Evolutionary conservation across 1,140 invertebrate genomes (phyloP).

Genomic region (Saxidomus purpurata): DNA sequence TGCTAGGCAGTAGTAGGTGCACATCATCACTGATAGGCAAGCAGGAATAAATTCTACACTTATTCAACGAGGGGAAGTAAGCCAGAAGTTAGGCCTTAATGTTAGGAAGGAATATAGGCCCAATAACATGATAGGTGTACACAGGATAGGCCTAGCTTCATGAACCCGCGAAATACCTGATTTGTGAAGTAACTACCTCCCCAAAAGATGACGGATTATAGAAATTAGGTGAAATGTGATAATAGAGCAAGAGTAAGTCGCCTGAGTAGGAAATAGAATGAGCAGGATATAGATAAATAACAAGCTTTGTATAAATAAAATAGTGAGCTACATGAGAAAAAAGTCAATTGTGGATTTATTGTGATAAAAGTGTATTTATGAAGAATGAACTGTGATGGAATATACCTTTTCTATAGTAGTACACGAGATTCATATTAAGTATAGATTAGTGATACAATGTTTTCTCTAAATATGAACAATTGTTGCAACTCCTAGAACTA

Average conservation of each 20-base stretch:
- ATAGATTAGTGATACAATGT: too few relatives aligned
- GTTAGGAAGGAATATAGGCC: background rate
- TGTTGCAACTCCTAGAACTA: too few relatives aligned
- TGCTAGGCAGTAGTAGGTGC: slow-evolving; percentile 46
- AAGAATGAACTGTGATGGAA: too few relatives aligned
- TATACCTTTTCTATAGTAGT: too few relatives aligned
- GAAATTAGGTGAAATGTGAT: background rate
- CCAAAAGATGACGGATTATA: slow-evolving; percentile 6
- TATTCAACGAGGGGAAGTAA: slow-evolving; percentile 18
- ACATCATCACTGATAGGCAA: slow-evolving; percentile 25
- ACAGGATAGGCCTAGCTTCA: slow-evolving; percentile 23
- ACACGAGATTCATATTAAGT: too few relatives aligned
- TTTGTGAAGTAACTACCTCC: background rate
- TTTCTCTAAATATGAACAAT: too few relatives aligned
- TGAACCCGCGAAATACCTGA: slow-evolving; percentile 9
- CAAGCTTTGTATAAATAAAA: too few relatives aligned
- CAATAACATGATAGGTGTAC: background rate
- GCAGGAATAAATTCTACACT: slow-evolving; percentile 43
- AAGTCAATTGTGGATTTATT: too few relatives aligned
- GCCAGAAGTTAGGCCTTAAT: slow-evolving; percentile 30
- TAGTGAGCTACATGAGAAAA: too few relatives aligned
- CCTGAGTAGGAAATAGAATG: too few relatives aligned
- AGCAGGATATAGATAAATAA: too few relatives aligned
- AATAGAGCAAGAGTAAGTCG: background rate
- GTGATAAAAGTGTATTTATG: too few relatives aligned